Base-by-base conservation (phyloP, 2,888 invertebrate species). In the Trimorus sp. region DNA sequence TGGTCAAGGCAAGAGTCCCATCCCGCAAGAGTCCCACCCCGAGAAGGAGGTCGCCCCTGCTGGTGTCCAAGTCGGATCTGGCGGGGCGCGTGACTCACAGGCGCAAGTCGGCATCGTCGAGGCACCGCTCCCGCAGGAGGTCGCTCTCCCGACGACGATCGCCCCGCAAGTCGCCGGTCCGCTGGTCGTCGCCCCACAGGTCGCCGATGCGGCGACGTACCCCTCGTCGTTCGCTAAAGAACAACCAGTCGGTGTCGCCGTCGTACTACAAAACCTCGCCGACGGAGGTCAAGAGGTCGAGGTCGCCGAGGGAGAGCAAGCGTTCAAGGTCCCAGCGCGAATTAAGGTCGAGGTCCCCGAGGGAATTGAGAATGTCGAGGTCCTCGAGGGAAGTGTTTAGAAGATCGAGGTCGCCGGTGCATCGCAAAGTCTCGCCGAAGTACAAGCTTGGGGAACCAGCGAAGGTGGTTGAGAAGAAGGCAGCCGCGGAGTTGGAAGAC, bases 221-320 rank as follows among this genome's bases (percentile, higher is more conserved):
- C 4, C 87, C 88, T 26, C 86, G 84, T 37, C 79, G 87, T 63
- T 89, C 88, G 6, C 91, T 92, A 0, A 87, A 51, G 85, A 89
- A 59, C 86, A 87, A 5, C 85, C 89, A 1, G 84, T 87, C n/a
- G 87, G 87, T 84, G 51, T 87, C 89, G 40, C 87, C 90, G 7
- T 80, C 84, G 8, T 86, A 87, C 9, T 89, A 87, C 0, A 87
- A 86, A 75, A 26, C 88, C 5, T 84, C 86, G 15, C 70, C 80
- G 7, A 84, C 83, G 48, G 84, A 87, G 66, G 11, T 49, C 5
- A 53, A 63, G 40, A 68, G 60, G 12, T 58, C 76, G 12, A 74
- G 71, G n/a, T 69, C 76, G 1, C 81, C 82, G 1, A 7, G 26
- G 26, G 26, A 26, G 26, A 4, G 1, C 2, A 26, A 26, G 26